Conservation (phyloP, 2,113 vertebrate genomes). For the Apodemus speciosus region DNA sequence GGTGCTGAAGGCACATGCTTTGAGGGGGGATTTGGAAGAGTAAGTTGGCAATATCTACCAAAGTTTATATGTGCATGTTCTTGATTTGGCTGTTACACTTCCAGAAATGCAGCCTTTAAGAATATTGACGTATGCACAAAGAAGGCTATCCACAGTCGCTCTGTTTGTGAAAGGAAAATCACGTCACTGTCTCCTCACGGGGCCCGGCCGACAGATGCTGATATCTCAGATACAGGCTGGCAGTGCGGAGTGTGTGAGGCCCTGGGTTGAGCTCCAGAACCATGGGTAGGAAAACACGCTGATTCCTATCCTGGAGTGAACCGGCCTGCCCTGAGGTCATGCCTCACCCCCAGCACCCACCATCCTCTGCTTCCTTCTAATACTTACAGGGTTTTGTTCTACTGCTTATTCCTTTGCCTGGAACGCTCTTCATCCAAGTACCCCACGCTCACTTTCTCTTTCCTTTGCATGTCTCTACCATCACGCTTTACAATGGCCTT, state of each 20-base stretch:
- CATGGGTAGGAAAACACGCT: not conserved
- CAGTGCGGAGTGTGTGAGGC: not conserved
- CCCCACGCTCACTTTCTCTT: not conserved
- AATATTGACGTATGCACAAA: not conserved
- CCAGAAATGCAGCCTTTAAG: not conserved
- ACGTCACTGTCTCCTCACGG: not conserved
- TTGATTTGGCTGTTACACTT: not conserved
- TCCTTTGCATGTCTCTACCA: not conserved
- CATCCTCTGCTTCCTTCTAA: not conserved
- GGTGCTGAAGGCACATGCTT: not conserved
- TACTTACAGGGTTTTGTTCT: not conserved
- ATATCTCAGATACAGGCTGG: not conserved
- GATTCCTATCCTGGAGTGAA: not conserved
- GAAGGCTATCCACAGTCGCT: not conserved
- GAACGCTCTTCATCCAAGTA: not conserved
- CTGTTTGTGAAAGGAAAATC: constrained; percentile 17
- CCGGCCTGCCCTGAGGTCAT: not conserved
- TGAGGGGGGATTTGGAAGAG: not conserved
- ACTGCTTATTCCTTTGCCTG: not conserved
- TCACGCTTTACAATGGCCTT: not conserved
- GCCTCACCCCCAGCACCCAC: too few species aligned
- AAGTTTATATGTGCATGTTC: not conserved
- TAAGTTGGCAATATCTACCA: not conserved
- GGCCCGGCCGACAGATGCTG: not conserved
- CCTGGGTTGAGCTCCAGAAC: not conserved